These are phyloP conservation scores for Piprites chloris DNA, from an alignment of 2,113 vertebrate species.

Conservation along the genomic window DNA sequence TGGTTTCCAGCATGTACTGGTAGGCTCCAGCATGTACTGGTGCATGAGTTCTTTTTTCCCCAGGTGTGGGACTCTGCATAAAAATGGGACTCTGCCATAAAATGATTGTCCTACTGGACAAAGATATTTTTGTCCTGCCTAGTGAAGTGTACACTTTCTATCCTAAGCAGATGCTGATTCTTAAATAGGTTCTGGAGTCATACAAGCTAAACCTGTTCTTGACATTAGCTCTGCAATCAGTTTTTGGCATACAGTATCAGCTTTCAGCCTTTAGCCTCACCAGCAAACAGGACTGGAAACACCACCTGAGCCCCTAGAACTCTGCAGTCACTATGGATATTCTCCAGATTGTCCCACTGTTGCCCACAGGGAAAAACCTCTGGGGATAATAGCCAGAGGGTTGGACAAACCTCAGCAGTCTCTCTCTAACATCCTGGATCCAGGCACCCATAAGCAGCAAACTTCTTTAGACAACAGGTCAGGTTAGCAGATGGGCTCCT, in stretches of 20 bases:
- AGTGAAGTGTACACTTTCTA: neutral
- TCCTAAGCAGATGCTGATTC: neutral
- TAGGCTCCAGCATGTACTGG: neutral
- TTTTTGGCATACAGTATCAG: neutral
- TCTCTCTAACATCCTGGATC: neutral
- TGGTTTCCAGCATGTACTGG: neutral
- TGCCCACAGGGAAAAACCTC: neutral
- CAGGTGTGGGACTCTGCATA: neutral
- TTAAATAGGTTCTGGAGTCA: accelerated
- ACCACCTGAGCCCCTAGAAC: neutral
- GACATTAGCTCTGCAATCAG: neutral
- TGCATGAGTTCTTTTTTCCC: neutral
- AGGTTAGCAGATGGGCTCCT: neutral
- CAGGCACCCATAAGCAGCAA: neutral
- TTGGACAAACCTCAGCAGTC: neutral
- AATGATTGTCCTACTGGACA: neutral
- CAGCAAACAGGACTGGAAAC: neutral
- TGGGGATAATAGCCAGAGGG: neutral
- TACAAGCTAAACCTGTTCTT: neutral
- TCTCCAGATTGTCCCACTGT: neutral
- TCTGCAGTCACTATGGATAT: neutral
- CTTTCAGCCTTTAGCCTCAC: neutral
- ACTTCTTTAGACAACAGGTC: neutral
- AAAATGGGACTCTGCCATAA: no score
- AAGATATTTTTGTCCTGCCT: no score